Conservation (phyloP, 2,888 invertebrate species). For the Nephrotoma guestfalica region DNA sequence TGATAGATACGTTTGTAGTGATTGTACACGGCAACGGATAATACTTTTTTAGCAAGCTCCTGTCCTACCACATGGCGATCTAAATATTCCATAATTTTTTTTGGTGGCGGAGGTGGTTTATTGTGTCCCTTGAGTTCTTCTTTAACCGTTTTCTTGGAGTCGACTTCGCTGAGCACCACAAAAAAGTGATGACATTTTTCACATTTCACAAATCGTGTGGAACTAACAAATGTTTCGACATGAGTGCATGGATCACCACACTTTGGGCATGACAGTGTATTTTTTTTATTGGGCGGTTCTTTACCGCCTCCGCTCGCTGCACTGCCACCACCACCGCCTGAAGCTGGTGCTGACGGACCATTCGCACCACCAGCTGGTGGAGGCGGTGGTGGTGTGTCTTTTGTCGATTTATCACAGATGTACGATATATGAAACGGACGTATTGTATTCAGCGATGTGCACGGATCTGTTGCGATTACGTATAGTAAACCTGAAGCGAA, state of each 20-base stretch:
- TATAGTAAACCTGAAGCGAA: conserved; percentile 11
- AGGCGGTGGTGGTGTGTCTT: conserved; percentile 11
- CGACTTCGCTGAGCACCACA: conserved; percentile 85
- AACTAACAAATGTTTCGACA: conserved; percentile 93
- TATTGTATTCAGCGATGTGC: conserved; percentile 5
- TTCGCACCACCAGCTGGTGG: conserved; percentile 1
- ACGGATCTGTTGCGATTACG: conserved; percentile 10
- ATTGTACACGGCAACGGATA: conserved; percentile 96
- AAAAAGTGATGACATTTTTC: conserved; percentile 98
- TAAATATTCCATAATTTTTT: conserved; percentile 93
- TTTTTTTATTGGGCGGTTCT: conserved; percentile 41
- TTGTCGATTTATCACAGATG: conserved; percentile 16
- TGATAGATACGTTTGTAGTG: conserved; percentile 97
- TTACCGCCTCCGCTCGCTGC: conserved; percentile 35
- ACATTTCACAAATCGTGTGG: conserved; percentile 93
- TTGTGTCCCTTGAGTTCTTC: conserved; percentile 53
- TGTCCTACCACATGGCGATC: conserved; percentile 96
- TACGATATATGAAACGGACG: conserved; percentile 14
- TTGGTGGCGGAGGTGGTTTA: conserved; percentile 89
- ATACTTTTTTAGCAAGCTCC: conserved; percentile 91
- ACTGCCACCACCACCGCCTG: conserved; percentile 14
- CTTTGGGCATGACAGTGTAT: conserved; percentile 81
- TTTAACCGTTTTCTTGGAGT: conserved; percentile 73
- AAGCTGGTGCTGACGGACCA: neutral
- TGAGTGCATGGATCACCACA: conserved; percentile 96